phyloP scores from a whole-genome alignment of 1,140 invertebrate species.

The Glossosoma conforme region DNA sequence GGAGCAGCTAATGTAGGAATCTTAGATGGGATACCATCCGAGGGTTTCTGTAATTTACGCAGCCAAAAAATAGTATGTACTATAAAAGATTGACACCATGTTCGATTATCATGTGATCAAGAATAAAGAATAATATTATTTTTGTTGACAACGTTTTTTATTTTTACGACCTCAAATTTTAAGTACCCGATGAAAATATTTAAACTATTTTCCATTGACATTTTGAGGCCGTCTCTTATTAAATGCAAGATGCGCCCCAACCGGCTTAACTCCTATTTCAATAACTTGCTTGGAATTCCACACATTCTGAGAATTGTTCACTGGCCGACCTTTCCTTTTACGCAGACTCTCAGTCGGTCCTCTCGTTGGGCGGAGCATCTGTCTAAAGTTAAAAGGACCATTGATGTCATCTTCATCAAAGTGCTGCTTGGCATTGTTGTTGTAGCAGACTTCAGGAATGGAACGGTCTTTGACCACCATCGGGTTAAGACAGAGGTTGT shows the following conservation, averaged over 20 bases:
- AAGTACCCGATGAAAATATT: conserved; percentile 1
- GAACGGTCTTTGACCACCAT: conserved; percentile 19
- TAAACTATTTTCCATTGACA: too few species aligned
- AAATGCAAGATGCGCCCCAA: conserved; percentile 6
- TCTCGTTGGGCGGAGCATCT: conserved; percentile 61
- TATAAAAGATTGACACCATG: too few species aligned
- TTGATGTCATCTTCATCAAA: conserved; percentile 52
- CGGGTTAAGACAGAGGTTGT: conserved; percentile 20
- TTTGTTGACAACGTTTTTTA: conserved; percentile 3
- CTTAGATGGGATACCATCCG: too few species aligned
- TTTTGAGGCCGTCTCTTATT: conserved; percentile 22
- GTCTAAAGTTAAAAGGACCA: conserved; percentile 67
- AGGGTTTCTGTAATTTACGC: too few species aligned
- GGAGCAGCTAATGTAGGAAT: too few species aligned
- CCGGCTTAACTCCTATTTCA: conserved; percentile 12
- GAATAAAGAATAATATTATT: conserved; percentile 8
- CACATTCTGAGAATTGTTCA: conserved; percentile 24
- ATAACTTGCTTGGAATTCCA: conserved; percentile 32
- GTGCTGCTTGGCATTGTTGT: conserved; percentile 28
- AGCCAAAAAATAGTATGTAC: too few species aligned
- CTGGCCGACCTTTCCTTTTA: conserved; percentile 53
- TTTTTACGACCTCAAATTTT: background rate
- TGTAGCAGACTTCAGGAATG: conserved; percentile 25
- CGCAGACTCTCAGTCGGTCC: conserved; percentile 66
- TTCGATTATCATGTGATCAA: too few species aligned